Conservation (phyloP, 2,888 invertebrate genomes). For the Pediacus dermestoides region DNA sequence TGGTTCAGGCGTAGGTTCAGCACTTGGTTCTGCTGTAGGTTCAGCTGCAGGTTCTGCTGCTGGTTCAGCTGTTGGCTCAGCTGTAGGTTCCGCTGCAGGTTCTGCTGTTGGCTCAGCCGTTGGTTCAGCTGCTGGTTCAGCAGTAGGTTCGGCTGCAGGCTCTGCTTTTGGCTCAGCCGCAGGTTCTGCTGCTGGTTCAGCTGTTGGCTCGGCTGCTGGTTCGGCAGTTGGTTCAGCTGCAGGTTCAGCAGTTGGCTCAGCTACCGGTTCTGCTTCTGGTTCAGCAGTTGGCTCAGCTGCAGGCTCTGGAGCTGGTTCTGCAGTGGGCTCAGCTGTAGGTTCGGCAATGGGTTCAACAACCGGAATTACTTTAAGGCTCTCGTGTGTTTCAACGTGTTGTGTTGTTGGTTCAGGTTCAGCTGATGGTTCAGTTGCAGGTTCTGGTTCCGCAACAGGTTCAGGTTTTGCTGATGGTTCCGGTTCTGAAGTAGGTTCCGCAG, state of each 20-base stretch:
- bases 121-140: constrained; percentile 22
- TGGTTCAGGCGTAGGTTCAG: constrained; percentile 33
- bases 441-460: constrained; percentile 51
- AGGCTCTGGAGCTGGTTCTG: constrained; percentile 35
- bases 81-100: constrained; percentile 23
- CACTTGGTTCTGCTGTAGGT: constrained; percentile 22
- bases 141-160: constrained; percentile 30
- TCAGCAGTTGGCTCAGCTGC: constrained; percentile 39
- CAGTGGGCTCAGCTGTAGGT: constrained; percentile 19
- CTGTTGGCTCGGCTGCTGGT: constrained; percentile 29
- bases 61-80: constrained; percentile 34
- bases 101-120: constrained; percentile 13
- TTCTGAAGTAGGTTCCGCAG: constrained; percentile 40
- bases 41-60: constrained; percentile 21
- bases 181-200: constrained; percentile 29
- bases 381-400: constrained; percentile 32
- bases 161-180: constrained; percentile 28
- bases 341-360: constrained; percentile 40
- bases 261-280: constrained; percentile 26
- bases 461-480: constrained; percentile 51
- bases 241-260: constrained; percentile 37
- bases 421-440: constrained; percentile 43
- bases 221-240: constrained; percentile 27
- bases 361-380: constrained; percentile 32
- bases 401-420: constrained; percentile 50